Evolutionary conservation across 2,888 invertebrate species (phyloP), one percentile per base, ranked within the genome.

Genomic region (Lithosia quadra): DNA sequence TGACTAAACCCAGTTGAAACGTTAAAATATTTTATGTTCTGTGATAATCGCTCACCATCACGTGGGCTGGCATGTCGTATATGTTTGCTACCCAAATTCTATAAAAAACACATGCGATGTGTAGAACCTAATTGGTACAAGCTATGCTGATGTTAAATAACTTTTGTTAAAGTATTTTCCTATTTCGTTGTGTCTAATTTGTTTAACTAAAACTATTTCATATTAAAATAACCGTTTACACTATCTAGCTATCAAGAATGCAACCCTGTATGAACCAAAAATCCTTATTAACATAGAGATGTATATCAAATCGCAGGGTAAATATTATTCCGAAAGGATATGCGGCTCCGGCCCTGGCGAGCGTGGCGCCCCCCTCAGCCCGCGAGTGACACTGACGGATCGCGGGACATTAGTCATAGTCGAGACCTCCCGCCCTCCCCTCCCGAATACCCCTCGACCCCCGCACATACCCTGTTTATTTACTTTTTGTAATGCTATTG

Each of bases 341-440:
- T 86, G 72, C 86, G 82, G 87, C 88, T 92, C 89, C 92, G 92
- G 86, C 92, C 92, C 94, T 93, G 93, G 90, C 84, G 86, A 89
- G 84, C 88, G 88, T 89, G 86, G 91, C 90, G 90, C 91, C 91
- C 92, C 90, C 91, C 87, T 87, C 88, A 86, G 84, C 88, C 92
- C 91, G 89, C 91, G 90, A 92, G 90, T 93, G 96, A 96, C 96
- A 96, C 95, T 96, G 96, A 96, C 96, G 96, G 95, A 96, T 96
- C 95, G 96, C 91, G 93, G 90, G 90, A 93, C 95, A 96, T 96
- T 96, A 96, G 96, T 96, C 96, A 96, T 96, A 96, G 96, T 95
- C 95, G 93, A 90, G 91, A 89, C 93, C 92, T 89, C 91, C 84
- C 84, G 78, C 79, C 77, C 81, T 79, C 87, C 78, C 85, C 92